Conservation (phyloP, 2,888 invertebrate species). For the Nysson spinosus region DNA sequence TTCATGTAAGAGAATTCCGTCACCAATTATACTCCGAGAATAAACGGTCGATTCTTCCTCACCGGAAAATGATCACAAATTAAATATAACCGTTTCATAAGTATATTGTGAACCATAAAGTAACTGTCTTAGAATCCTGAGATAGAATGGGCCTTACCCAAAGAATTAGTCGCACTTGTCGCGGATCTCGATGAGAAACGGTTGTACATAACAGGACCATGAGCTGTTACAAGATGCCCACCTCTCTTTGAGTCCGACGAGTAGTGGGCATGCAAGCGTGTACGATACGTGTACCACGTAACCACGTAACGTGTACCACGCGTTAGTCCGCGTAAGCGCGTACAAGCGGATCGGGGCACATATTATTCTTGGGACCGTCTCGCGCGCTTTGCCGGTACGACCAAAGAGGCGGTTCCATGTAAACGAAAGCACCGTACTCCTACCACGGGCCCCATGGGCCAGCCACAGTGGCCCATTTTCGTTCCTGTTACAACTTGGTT, state of each 20-base stretch:
- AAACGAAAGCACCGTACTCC: constrained; percentile 30
- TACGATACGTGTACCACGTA: constrained; percentile 49
- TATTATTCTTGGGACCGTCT: constrained; percentile 26
- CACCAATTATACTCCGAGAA: no score
- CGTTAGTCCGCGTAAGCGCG: constrained; percentile 36
- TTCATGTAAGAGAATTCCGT: no score
- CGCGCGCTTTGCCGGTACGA: not conserved
- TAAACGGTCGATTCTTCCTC: no score
- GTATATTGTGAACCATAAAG: no score
- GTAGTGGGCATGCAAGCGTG: constrained; percentile 48
- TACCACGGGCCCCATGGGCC: no score
- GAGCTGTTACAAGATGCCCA: constrained; percentile 38
- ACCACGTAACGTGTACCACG: constrained; percentile 50
- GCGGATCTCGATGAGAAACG: constrained; percentile 22
- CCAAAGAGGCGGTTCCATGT: constrained; percentile 20
- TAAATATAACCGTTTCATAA: no score
- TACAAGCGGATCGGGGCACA: constrained; percentile 43
- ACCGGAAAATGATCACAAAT: no score
- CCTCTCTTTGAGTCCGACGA: constrained; percentile 55
- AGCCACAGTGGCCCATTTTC: constrained; percentile 67
- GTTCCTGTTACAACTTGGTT: constrained; percentile 62
- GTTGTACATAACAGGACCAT: constrained; percentile 22
- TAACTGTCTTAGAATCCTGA: no score
- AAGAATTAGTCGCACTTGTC: constrained; percentile 29
- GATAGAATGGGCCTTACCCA: not conserved